These are phyloP conservation scores for Heliconius hortense DNA, from an alignment of 2,888 invertebrate genomes.

Conservation along the genomic window DNA sequence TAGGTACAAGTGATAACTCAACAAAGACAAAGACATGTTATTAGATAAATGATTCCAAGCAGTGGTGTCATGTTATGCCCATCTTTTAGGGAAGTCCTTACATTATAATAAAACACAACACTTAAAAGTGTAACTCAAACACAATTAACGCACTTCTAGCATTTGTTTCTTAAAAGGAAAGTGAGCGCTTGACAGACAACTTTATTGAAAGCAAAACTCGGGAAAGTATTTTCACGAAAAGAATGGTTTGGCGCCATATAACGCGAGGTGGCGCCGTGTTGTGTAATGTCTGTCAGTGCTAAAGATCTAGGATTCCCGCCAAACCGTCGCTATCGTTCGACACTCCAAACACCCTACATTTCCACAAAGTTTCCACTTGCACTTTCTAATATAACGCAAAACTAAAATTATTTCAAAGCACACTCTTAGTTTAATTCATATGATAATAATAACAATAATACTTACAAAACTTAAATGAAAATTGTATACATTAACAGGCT, in stretches of 20 bases:
- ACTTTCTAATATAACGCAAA: slow-evolving; percentile 9
- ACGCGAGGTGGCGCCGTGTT: slow-evolving; percentile 53
- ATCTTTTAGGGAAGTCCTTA: not conserved
- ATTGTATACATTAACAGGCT: slow-evolving; percentile 7
- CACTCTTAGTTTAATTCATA: not conserved
- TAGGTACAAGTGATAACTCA: not conserved
- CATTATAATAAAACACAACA: not conserved
- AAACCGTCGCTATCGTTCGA: slow-evolving; percentile 11
- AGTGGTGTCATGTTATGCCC: not conserved
- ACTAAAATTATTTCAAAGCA: not conserved
- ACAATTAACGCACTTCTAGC: not conserved
- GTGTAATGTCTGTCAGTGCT: slow-evolving; percentile 53
- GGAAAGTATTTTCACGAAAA: slow-evolving; percentile 47
- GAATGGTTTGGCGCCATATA: slow-evolving; percentile 47
- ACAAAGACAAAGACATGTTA: not conserved
- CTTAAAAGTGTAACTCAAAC: not conserved
- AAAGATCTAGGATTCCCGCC: slow-evolving; percentile 44
- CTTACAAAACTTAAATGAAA: slow-evolving; percentile 13
- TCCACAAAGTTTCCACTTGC: slow-evolving; percentile 1
- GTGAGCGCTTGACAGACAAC: slow-evolving; percentile 14
- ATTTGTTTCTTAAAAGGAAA: slow-evolving; percentile 10
- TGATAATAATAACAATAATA: slow-evolving; percentile 11
- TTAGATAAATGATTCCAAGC: not conserved
- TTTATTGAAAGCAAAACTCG: slow-evolving; percentile 36
- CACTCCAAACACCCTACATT: slow-evolving; percentile 6